Base-by-base conservation (phyloP, 2,113 vertebrate species). In the Carollia perspicillata region DNA sequence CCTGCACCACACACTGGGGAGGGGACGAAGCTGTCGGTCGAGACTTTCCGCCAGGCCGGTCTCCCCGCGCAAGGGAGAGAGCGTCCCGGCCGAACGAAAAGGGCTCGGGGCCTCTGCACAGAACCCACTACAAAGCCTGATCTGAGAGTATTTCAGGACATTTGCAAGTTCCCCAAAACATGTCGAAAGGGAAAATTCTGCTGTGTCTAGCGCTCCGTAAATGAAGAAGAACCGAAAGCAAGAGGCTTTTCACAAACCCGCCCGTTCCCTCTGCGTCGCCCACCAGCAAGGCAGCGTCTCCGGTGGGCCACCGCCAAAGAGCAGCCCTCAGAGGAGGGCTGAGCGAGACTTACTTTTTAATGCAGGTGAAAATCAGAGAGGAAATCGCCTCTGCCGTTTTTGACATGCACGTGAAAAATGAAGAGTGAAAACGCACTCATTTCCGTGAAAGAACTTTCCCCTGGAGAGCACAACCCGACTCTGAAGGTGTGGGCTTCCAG, bases 151-250 rank as follows among this genome's bases (percentile, higher is more conserved):
- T 37, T 81, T 92, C 84, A 71, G 95, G 94, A 90, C 30, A 88
- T 11, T 65, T 72, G 16, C 87, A 79, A 92, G 69, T 89, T 96
- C 94, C 84, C 86, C 78, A 68, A 95, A 95, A 95, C 58, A 71
- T n/a, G 53, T 58, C 42, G 37, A 60, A 92, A 37, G 55, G 89
- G 93, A 88, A 88, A 81, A 91, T 58, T 77, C 74, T 55, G n/a
- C n/a, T 49, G 23, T 77, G 66, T 79, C 87, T 95, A 78, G 79
- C 93, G 75, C 80, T 40, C 58, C 71, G 33, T 92, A 84, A 79
- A 18, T 60, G 90, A 96, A 92, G 93, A 86, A 95, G 94, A 97
- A 97, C 71, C 60, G 95, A 97, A 94, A 96, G 60, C 3, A 1
- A 93, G 66, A 95, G 35, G 40, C 28, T 37, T 80, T 74, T 65